Conservation (phyloP, 2,888 invertebrate genomes). For the Crematogaster levior region DNA sequence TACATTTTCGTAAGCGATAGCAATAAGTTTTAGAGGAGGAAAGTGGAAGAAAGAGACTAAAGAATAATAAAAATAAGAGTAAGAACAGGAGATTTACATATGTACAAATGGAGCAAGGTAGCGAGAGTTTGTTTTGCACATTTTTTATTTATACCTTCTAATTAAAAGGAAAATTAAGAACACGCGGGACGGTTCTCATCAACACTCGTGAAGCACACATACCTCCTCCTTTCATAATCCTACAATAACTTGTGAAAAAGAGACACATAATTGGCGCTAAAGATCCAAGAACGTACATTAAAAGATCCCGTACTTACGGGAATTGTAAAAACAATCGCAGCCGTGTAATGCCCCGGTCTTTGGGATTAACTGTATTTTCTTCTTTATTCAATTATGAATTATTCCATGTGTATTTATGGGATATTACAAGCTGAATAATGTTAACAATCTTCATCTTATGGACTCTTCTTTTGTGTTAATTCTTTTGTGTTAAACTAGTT, state of each 20-base stretch:
- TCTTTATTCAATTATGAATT: background rate
- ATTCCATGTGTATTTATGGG: background rate
- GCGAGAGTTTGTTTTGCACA: background rate
- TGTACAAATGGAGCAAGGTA: background rate
- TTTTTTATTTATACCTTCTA: slow-evolving; percentile 2
- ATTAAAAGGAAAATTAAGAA: slow-evolving; percentile 2
- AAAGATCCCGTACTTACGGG: background rate
- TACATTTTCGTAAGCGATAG: background rate
- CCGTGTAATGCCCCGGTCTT: background rate
- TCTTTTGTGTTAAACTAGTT: background rate
- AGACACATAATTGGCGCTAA: background rate
- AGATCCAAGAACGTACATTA: background rate
- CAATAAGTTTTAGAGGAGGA: background rate
- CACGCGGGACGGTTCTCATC: slow-evolving; percentile 62
- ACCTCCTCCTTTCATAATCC: background rate
- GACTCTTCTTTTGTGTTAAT: slow-evolving; percentile 28
- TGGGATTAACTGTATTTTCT: background rate
- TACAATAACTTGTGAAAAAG: background rate
- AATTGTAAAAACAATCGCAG: slow-evolving; percentile 14
- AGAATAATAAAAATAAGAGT: background rate
- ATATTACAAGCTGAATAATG: slow-evolving; percentile 31
- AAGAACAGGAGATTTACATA: too few species aligned
- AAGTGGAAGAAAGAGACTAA: background rate
- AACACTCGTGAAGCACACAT: slow-evolving; percentile 58
- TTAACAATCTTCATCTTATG: slow-evolving; percentile 57